A percentile compares a stretch with the other conserved stretches of the same genome.
These are phyloP conservation scores for Cepaea hortensis DNA, from an alignment of 2,888 invertebrate genomes.

Conservation along the genomic window DNA sequence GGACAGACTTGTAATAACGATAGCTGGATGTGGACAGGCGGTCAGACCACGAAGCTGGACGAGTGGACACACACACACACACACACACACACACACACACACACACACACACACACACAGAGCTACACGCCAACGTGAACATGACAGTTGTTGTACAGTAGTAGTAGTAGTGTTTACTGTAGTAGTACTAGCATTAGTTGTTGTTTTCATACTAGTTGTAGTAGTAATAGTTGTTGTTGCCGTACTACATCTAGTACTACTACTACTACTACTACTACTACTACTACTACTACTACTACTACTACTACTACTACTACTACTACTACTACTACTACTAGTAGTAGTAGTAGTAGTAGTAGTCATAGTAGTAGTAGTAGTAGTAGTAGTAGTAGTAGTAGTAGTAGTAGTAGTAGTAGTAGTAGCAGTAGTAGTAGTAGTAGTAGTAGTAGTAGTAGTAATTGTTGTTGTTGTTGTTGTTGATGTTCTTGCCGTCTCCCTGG, in stretches of 20 bases:
- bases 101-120: too few relatives aligned
- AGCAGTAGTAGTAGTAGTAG: conserved; percentile 23
- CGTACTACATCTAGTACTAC: background rate
- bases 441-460: conserved; percentile 32
- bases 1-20: too few relatives aligned
- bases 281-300: background rate
- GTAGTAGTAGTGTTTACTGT: conserved; percentile 5
- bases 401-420: too few relatives aligned
- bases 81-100: too few relatives aligned
- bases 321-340: background rate
- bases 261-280: too few relatives aligned
- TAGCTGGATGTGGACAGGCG: too few relatives aligned
- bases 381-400: too few relatives aligned
- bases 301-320: conserved; percentile 17
- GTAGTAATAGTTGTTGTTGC: conserved; percentile 26
- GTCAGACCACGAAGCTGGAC: too few relatives aligned
- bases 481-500: background rate
- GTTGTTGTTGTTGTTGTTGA: conserved; percentile 18
- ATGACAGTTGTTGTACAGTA: background rate
- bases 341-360: too few relatives aligned
- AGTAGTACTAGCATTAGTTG: conserved; percentile 23
- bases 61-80: too few relatives aligned
- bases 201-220: background rate
- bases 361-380: too few relatives aligned
- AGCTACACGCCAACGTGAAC: too few relatives aligned